Conservation (phyloP, 1,140 invertebrate species). For the Dufourea novaeangliae region DNA sequence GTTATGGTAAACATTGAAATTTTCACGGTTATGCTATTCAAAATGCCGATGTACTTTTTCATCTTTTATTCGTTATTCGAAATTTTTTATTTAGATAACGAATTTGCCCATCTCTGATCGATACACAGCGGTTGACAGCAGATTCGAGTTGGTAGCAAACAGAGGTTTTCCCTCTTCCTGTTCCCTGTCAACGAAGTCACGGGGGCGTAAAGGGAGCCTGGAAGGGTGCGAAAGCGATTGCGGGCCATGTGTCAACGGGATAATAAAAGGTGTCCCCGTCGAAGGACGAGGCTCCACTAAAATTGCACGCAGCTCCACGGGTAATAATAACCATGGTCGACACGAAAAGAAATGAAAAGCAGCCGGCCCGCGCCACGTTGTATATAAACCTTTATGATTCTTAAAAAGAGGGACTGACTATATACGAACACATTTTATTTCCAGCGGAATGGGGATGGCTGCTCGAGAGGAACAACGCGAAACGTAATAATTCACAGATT, state of each 20-base stretch:
- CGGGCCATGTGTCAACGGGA: constrained; percentile 60
- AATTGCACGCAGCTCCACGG: constrained; percentile 46
- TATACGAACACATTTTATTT: neutral
- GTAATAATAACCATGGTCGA: constrained; percentile 47
- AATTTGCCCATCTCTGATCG: too few relatives aligned
- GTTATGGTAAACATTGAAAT: too few relatives aligned
- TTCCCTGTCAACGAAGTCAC: constrained; percentile 29
- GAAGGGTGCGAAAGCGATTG: constrained; percentile 39
- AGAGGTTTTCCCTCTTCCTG: neutral
- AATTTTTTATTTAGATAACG: constrained; percentile 44
- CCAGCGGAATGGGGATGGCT: neutral
- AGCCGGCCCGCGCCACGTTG: constrained; percentile 14
- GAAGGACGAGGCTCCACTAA: constrained; percentile 23
- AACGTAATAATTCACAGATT: neutral
- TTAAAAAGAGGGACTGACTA: neutral
- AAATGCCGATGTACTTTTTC: too few relatives aligned
- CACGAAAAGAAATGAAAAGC: constrained; percentile 30
- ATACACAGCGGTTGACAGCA: neutral
- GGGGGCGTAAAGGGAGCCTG: constrained; percentile 18
- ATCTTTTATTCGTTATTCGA: too few relatives aligned
- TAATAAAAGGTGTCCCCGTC: constrained; percentile 40
- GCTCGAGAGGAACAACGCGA: neutral
- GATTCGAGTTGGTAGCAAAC: neutral
- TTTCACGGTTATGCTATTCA: too few relatives aligned
- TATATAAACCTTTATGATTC: constrained; percentile 11